phyloP scores from a whole-genome alignment of 2,888 invertebrate species.

The Eulithis prunata region DNA sequence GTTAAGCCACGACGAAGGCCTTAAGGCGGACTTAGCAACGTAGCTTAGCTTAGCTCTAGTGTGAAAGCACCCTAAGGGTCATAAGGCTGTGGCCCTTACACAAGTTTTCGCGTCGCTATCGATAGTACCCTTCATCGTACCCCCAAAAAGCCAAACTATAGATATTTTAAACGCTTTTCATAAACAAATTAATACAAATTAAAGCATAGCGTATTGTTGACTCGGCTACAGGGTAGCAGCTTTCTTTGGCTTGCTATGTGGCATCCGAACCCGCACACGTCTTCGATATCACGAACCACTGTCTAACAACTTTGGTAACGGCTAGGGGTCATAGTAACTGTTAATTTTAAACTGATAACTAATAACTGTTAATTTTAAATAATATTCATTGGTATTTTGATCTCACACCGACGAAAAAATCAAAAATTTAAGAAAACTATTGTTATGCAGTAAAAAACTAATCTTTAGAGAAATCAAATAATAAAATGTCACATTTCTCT shows the following conservation, averaged over 20 bases:
- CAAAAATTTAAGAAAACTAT: too few relatives aligned
- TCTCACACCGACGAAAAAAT: too few relatives aligned
- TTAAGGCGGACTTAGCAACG: too few relatives aligned
- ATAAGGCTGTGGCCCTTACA: too few relatives aligned
- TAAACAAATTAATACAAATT: conserved; percentile 67
- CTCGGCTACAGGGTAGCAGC: conserved; percentile 68
- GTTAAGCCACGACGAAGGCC: too few relatives aligned
- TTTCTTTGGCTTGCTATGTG: conserved; percentile 75
- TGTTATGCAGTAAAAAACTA: too few relatives aligned
- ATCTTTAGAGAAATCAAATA: too few relatives aligned
- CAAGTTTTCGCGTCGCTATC: neutral
- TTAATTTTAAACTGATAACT: neutral
- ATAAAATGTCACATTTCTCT: too few relatives aligned
- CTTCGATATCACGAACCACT: conserved; percentile 11
- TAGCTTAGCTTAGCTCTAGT: too few relatives aligned
- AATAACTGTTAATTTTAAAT: too few relatives aligned
- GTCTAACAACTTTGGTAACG: conserved; percentile 7
- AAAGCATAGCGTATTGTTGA: conserved; percentile 79
- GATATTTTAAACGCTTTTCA: conserved; percentile 58
- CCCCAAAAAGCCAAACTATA: conserved; percentile 57
- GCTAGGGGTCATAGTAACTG: conserved; percentile 10
- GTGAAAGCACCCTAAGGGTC: too few relatives aligned
- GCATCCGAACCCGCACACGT: conserved; percentile 42
- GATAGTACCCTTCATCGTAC: neutral
- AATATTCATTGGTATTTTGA: too few relatives aligned